Conservation (phyloP, 2,888 invertebrate genomes). For the Cheilosia pagana region DNA sequence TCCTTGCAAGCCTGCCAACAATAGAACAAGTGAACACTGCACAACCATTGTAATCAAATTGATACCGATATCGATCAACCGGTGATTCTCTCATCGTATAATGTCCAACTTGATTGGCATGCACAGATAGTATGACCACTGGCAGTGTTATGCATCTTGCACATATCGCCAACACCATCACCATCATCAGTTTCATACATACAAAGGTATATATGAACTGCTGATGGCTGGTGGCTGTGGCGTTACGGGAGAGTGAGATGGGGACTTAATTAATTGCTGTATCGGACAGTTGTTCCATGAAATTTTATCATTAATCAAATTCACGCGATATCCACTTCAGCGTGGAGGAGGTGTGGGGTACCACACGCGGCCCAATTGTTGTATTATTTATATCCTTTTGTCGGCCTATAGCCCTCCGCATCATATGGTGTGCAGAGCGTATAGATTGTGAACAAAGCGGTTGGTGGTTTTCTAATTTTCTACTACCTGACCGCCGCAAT, state of each 20-base stretch:
- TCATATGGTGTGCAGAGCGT: conserved; percentile 52
- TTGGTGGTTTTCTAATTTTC: conserved; percentile 55
- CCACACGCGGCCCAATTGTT: conserved; percentile 72
- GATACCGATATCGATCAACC: conserved; percentile 61
- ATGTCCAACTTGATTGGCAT: conserved; percentile 14
- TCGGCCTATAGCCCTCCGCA: conserved; percentile 55
- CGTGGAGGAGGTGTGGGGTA: conserved; percentile 51
- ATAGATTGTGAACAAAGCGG: conserved; percentile 58
- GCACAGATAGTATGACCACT: conserved; percentile 20
- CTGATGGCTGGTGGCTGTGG: conserved; percentile 31
- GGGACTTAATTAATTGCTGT: conserved; percentile 75
- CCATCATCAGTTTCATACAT: conserved; percentile 63
- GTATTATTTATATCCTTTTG: conserved; percentile 75
- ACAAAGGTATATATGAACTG: conserved; percentile 32
- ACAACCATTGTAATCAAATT: conserved; percentile 61
- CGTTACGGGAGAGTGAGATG: conserved; percentile 59
- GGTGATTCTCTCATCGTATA: conserved; percentile 45
- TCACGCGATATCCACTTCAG: conserved; percentile 75
- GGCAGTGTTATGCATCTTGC: conserved; percentile 61
- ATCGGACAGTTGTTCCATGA: conserved; percentile 82
- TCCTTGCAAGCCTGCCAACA: conserved; percentile 4
- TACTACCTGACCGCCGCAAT: conserved; percentile 51
- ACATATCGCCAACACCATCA: conserved; percentile 53
- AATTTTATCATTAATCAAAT: conserved; percentile 83
- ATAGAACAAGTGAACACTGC: conserved; percentile 59